Percentiles rank a stretch among this genome's conserved stretches.
Evolutionary conservation across 2,113 vertebrate species (phyloP).

Genomic region (Catharus fuscescens): DNA sequence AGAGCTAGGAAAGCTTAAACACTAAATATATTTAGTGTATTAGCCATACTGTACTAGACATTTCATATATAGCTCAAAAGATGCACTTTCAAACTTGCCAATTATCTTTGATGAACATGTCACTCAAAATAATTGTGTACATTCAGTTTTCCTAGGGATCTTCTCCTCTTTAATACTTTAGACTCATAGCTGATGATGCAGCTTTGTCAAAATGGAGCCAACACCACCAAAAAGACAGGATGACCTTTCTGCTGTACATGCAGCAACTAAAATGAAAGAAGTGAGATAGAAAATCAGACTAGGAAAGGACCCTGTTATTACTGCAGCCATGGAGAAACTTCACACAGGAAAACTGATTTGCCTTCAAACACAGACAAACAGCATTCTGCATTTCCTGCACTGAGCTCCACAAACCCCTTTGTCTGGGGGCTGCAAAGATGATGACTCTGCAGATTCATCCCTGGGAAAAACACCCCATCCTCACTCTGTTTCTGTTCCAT

Average conservation of each 20-base stretch:
- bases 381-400: background rate
- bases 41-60: background rate
- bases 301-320: background rate
- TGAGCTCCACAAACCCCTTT: background rate
- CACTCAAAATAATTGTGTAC: constrained; percentile 5
- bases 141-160: background rate
- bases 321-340: background rate
- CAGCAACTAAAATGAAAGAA: background rate
- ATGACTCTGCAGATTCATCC: background rate
- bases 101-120: constrained; percentile 44
- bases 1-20: background rate
- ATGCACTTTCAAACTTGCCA: background rate
- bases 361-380: background rate
- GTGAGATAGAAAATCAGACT: background rate
- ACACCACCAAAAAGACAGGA: background rate
- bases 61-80: background rate
- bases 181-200: background rate
- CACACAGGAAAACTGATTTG: background rate
- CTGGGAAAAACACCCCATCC: background rate
- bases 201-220: background rate
- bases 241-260: background rate
- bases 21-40: background rate
- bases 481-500: background rate
- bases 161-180: background rate
- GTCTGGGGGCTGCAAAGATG: background rate